Evolutionary conservation across 2,797 vertebrate species (phyloP).

Genomic region (Lepilemur ruficaudatus): DNA sequence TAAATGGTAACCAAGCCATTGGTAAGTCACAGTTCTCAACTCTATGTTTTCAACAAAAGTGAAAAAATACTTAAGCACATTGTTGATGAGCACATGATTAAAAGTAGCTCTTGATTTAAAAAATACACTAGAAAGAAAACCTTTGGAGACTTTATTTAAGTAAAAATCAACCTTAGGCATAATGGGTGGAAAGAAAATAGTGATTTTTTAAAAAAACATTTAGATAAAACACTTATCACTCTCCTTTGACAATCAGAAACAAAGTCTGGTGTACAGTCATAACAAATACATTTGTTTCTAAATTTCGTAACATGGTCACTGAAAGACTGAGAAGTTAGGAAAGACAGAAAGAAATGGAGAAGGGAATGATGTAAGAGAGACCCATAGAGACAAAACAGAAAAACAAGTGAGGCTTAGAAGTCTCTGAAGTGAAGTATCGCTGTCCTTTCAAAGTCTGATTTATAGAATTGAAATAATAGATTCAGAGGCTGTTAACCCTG

Average conservation of each 20-base stretch:
- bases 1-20: slow-evolving; percentile 5
- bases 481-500: background rate
- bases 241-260: slow-evolving; percentile 18
- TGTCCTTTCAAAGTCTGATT: background rate
- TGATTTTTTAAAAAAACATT: background rate
- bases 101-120: slow-evolving; percentile 37
- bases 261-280: background rate
- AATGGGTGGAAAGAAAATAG: background rate
- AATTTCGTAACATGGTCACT: background rate
- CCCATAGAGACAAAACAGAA: background rate
- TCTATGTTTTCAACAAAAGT: slow-evolving; percentile 7
- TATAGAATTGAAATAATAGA: background rate
- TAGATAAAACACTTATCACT: background rate
- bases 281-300: slow-evolving; percentile 22
- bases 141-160: background rate
- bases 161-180: background rate
- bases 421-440: background rate
- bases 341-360: background rate
- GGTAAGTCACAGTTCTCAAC: background rate
- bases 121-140: background rate
- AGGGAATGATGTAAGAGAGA: background rate
- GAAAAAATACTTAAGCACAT: background rate
- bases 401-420: background rate
- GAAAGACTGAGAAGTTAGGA: background rate
- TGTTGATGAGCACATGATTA: slow-evolving; percentile 48